A percentile compares a stretch with the other conserved stretches of the same genome.
These are phyloP conservation scores for Therioaphis trifolii DNA, from an alignment of 2,888 invertebrate genomes.

Conservation along the genomic window DNA sequence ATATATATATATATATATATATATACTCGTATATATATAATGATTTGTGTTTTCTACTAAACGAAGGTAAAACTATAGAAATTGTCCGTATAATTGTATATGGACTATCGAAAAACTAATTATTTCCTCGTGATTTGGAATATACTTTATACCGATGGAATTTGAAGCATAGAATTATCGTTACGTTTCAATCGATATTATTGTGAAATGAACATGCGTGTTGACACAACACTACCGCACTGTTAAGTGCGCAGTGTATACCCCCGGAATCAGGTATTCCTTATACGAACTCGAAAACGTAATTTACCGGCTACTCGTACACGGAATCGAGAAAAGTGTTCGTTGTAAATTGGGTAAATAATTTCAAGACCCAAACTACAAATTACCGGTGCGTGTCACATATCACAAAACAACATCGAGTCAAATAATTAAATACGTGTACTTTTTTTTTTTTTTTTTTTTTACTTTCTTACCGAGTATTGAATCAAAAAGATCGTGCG, in stretches of 20 bases:
- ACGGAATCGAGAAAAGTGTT: not conserved
- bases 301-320: not conserved
- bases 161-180: not conserved
- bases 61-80: no score
- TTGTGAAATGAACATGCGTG: not conserved
- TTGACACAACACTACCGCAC: not conserved
- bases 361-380: slow-evolving; percentile 9
- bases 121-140: not conserved
- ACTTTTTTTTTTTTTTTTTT: not conserved
- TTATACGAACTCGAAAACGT: not conserved
- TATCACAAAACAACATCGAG: slow-evolving; percentile 30
- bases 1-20: no score
- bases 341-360: slow-evolving; percentile 9
- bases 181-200: slow-evolving; percentile 7
- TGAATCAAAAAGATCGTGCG: not conserved
- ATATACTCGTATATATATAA: no score
- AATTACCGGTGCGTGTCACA: slow-evolving; percentile 24
- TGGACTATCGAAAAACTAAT: no score
- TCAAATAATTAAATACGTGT: slow-evolving; percentile 26
- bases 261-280: not conserved
- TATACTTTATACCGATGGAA: not conserved
- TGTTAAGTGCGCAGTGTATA: not conserved
- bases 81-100: no score
- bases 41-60: no score
- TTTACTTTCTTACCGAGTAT: not conserved